phyloP scores from a whole-genome alignment of 2,888 invertebrate species.

The Pristionchus maxplancki region DNA sequence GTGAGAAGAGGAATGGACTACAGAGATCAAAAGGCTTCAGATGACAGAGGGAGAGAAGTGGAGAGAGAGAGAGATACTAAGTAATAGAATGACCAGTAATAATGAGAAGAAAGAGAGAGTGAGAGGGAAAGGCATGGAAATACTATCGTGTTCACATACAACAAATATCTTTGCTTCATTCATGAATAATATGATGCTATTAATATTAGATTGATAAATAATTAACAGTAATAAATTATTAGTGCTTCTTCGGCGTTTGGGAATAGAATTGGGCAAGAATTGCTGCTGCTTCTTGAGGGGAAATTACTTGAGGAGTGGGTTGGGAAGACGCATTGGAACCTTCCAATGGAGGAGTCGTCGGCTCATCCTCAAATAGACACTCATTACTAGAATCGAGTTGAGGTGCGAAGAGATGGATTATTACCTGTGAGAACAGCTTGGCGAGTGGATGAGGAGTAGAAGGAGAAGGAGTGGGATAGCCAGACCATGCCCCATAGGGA shows the following conservation, averaged over 20 bases:
- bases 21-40: background rate
- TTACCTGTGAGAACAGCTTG: constrained; percentile 39
- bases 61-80: background rate
- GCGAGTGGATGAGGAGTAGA: constrained; percentile 41
- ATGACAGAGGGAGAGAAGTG: constrained; percentile 11
- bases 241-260: constrained; percentile 19
- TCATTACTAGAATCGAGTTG: background rate
- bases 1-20: background rate
- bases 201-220: constrained; percentile 25
- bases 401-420: background rate
- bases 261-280: constrained; percentile 50
- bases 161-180: constrained; percentile 25
- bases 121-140: background rate
- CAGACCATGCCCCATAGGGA: background rate
- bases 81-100: constrained; percentile 44
- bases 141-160: constrained; percentile 1
- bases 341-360: background rate
- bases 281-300: constrained; percentile 48
- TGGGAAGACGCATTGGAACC: background rate
- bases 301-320: constrained; percentile 40
- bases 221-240: constrained; percentile 45
- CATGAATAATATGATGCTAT: constrained; percentile 7
- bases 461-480: background rate
- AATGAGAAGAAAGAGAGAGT: constrained; percentile 29
- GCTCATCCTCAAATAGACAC: constrained; percentile 6